Conservation (phyloP, 2,888 invertebrate genomes). For the Scaptomyza parva region DNA sequence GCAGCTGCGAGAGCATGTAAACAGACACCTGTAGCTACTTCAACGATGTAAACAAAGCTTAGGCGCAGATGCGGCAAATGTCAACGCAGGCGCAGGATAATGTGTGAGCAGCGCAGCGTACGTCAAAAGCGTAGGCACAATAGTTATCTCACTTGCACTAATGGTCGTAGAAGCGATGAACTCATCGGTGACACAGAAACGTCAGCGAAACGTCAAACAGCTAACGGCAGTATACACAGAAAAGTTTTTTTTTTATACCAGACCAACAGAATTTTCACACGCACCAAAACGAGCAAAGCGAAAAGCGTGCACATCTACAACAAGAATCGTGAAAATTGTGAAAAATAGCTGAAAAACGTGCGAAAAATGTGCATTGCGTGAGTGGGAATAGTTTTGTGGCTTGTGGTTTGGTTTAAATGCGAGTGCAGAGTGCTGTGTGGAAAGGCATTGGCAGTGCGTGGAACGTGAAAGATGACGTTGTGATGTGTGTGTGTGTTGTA, state of each 20-base stretch:
- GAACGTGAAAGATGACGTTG: neutral
- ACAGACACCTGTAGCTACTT: slow-evolving; percentile 70
- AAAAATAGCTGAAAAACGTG: slow-evolving; percentile 6
- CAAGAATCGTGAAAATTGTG: slow-evolving; percentile 6
- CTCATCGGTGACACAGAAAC: slow-evolving; percentile 75
- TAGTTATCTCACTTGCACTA: slow-evolving; percentile 40
- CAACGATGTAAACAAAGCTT: slow-evolving; percentile 70
- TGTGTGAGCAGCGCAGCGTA: slow-evolving; percentile 46
- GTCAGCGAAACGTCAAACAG: slow-evolving; percentile 64
- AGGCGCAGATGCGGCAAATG: slow-evolving; percentile 65
- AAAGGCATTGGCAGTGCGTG: slow-evolving; percentile 33
- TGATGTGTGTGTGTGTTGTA: slow-evolving; percentile 25
- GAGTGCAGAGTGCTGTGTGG: slow-evolving; percentile 17
- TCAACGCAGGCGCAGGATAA: slow-evolving; percentile 63
- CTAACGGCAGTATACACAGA: slow-evolving; percentile 74
- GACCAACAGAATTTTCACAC: slow-evolving; percentile 60
- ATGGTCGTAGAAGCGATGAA: slow-evolving; percentile 25
- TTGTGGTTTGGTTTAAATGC: no score
- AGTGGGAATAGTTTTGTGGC: slow-evolving; percentile 6
- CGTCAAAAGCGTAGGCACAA: slow-evolving; percentile 1
- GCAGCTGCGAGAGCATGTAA: slow-evolving; percentile 63
- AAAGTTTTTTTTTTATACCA: slow-evolving; percentile 70
- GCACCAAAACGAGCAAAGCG: slow-evolving; percentile 17
- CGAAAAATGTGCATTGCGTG: slow-evolving; percentile 33
- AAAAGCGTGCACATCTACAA: slow-evolving; percentile 8